phyloP scores from a whole-genome alignment of 2,888 invertebrate genomes.

The Tetanocera ferruginea region DNA sequence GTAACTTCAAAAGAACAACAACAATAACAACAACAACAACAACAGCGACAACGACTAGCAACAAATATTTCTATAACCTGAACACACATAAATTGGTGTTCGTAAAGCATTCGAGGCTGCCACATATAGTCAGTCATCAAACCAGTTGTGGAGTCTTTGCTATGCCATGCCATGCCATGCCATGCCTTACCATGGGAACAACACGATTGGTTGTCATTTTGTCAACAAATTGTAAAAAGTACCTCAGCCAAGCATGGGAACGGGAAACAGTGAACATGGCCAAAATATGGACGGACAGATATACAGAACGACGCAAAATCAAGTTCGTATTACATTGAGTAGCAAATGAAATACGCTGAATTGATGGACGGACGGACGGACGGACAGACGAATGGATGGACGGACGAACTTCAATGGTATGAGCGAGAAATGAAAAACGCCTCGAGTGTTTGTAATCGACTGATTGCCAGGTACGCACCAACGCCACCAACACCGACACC shows the following conservation, averaged over 20 bases:
- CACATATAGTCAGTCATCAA: slow-evolving; percentile 25
- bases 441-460: slow-evolving; percentile 42
- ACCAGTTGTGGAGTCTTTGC: slow-evolving; percentile 16
- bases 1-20: slow-evolving; percentile 1
- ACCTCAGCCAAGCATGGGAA: slow-evolving; percentile 32
- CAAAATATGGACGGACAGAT: slow-evolving; percentile 3
- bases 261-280: slow-evolving; percentile 41
- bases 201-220: slow-evolving; percentile 63
- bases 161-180: neutral
- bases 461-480: slow-evolving; percentile 41
- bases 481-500: slow-evolving; percentile 26
- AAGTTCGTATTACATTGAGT: slow-evolving; percentile 13
- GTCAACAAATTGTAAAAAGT: slow-evolving; percentile 55
- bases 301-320: neutral
- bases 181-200: slow-evolving; percentile 54
- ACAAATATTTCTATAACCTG: neutral
- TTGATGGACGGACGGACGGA: neutral
- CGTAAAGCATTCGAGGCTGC: too few species aligned
- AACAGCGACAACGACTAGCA: neutral
- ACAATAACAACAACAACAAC: neutral
- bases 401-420: neutral
- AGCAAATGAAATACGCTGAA: slow-evolving; percentile 32
- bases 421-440: slow-evolving; percentile 40
- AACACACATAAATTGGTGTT: too few species aligned
- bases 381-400: neutral